Evolutionary conservation across 2,888 invertebrate genomes (phyloP).

Genomic region (Acanthosoma haemorrhoidale): DNA sequence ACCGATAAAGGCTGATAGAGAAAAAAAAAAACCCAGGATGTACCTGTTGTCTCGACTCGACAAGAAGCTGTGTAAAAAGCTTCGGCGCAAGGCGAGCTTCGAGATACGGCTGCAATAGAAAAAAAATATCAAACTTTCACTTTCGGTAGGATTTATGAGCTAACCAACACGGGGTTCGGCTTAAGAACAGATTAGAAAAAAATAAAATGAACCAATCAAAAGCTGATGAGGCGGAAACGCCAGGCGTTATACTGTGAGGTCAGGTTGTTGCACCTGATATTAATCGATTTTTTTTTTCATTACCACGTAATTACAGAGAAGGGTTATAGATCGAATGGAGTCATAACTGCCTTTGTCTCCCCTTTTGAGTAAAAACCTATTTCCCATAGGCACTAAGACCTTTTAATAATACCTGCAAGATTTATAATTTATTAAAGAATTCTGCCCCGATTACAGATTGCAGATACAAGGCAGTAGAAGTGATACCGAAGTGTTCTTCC

Average conservation of each 20-base stretch:
- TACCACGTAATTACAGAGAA: not conserved
- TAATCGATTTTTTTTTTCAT: not conserved
- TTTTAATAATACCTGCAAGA: not conserved
- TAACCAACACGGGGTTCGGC: not conserved
- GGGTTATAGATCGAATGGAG: slow-evolving; percentile 1
- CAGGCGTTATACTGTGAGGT: not conserved
- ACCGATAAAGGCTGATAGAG: too few species aligned
- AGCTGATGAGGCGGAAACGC: not conserved
- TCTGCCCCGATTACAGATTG: not conserved
- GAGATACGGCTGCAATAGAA: too few species aligned
- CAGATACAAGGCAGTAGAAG: not conserved
- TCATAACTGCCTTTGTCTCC: not conserved
- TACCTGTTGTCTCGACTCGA: too few species aligned
- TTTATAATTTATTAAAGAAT: not conserved
- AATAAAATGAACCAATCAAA: not conserved
- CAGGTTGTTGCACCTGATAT: slow-evolving; percentile 10
- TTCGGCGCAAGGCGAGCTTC: too few species aligned
- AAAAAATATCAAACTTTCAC: not conserved
- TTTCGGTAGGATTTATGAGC: not conserved
- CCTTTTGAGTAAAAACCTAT: not conserved
- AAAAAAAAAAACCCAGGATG: too few species aligned
- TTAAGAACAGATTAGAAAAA: not conserved
- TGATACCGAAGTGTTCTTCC: not conserved
- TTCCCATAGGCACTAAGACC: slow-evolving; percentile 1
- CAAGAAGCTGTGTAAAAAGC: too few species aligned